Evolutionary conservation across 1,140 invertebrate species (phyloP), one percentile per base, ranked within the genome.

Genomic region (Zaprionus inermis): DNA sequence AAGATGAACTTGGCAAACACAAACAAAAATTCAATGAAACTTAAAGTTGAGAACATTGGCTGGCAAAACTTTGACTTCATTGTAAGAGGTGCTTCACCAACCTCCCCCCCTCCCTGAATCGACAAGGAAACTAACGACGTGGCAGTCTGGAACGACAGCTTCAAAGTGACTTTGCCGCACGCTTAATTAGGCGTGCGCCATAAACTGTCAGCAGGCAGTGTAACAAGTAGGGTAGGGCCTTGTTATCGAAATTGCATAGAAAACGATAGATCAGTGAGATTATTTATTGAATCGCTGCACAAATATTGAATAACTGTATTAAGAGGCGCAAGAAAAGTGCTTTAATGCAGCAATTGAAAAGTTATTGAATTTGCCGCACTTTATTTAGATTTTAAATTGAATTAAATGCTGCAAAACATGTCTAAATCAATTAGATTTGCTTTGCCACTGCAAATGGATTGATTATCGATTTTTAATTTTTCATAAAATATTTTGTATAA

Each of bases 131-230:
- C 41, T 51, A 58, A 54, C 49, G 32, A 30, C 41, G 38, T 49
- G 28, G 46, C 11, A 28, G 20, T 20, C 28, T 18, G 18, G 44
- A 70, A 55, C 11, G 38, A 5, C 24, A 28, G 24, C 52, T 34
- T 32, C 36, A 16, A 54, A 61, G 22, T 49, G 22, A 67, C 16
- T 65, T 20, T 56, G 14, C 63, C 46, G 38, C 16, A 46, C 38
- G 30, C 24, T 55, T 75, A 75, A 78, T 78, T 75, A 78, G 72
- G 49, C 54, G 30, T 63, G 49, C 30, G 44, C 16, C 49, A 65
- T 75, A 46, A 75, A 55, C 60, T 59, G 46, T 7, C n/a, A 12
- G 3, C 11, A 51, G 44, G 16, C 18, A 51, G 64, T 10, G 30
- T 55, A 28, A 36, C 41, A 49, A 56, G 36, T 65, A 18, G 46